These are phyloP conservation scores for Caenorhabditis auriculariae DNA, from an alignment of 2,888 invertebrate genomes.

Conservation along the genomic window DNA sequence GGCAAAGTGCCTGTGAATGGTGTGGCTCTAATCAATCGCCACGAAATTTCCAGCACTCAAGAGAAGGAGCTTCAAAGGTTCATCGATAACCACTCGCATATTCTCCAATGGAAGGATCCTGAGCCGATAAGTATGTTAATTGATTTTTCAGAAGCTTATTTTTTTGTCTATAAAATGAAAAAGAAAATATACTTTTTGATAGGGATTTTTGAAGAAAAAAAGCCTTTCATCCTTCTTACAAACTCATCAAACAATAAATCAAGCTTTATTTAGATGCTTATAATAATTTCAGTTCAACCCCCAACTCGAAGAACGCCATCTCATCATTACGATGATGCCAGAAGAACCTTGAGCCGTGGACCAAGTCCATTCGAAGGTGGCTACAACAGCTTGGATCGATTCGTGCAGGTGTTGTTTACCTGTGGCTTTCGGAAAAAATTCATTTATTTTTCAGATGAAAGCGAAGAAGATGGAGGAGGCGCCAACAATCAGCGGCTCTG, in stretches of 20 bases:
- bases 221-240: too few relatives aligned
- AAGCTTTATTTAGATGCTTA: background rate
- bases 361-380: constrained; percentile 12
- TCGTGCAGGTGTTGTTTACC: constrained; percentile 9
- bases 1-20: constrained; percentile 60
- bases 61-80: constrained; percentile 47
- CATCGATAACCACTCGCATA: constrained; percentile 44
- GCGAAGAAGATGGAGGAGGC: constrained; percentile 12
- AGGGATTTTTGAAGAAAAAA: too few relatives aligned
- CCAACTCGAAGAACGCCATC: constrained; percentile 15
- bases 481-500: constrained; percentile 18
- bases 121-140: constrained; percentile 19
- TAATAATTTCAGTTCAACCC: constrained; percentile 8
- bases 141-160: background rate
- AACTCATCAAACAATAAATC: too few relatives aligned
- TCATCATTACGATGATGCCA: constrained; percentile 25
- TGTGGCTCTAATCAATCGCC: constrained; percentile 55
- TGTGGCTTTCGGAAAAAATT: too few relatives aligned
- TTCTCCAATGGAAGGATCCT: constrained; percentile 36
- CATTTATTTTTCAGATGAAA: constrained; percentile 11
- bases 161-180: too few relatives aligned
- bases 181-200: too few relatives aligned
- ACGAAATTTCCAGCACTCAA: constrained; percentile 55
- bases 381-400: constrained; percentile 21
- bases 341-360: constrained; percentile 27